These are phyloP conservation scores for Battus philenor DNA, from an alignment of 1,140 invertebrate genomes.

Conservation along the genomic window DNA sequence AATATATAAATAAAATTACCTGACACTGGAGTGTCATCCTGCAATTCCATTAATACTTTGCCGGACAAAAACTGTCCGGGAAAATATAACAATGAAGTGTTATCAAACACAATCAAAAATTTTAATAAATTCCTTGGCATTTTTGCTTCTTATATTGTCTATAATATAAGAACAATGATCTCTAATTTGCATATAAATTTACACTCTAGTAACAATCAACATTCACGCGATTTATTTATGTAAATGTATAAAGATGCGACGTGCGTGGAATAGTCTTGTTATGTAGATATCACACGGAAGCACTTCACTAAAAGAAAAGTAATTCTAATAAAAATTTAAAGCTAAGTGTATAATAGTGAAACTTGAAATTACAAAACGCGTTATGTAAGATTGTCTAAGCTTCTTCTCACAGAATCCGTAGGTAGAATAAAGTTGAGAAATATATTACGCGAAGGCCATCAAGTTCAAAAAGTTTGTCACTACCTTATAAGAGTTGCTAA, in stretches of 20 bases:
- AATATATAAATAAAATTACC: slow-evolving; percentile 66
- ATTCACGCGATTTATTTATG: not conserved
- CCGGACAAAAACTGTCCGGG: slow-evolving; percentile 94
- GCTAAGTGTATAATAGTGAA: not conserved
- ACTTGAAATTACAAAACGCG: slow-evolving; percentile 2
- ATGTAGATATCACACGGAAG: slow-evolving; percentile 9
- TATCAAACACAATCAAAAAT: slow-evolving; percentile 95
- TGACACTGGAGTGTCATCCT: slow-evolving; percentile 93
- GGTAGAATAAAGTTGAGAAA: slow-evolving; percentile 26
- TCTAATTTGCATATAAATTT: no score
- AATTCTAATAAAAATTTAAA: slow-evolving; percentile 5
- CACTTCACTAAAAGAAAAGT: slow-evolving; percentile 9
- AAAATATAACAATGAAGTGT: slow-evolving; percentile 94
- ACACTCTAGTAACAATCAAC: not conserved
- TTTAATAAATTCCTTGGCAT: slow-evolving; percentile 93
- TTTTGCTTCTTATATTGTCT: slow-evolving; percentile 35
- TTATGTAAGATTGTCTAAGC: slow-evolving; percentile 11
- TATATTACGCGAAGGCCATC: slow-evolving; percentile 22
- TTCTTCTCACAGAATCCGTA: slow-evolving; percentile 20
- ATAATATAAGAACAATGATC: not conserved
- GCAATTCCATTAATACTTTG: slow-evolving; percentile 92
- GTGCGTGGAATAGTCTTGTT: slow-evolving; percentile 1
- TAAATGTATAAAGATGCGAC: slow-evolving; percentile 1
- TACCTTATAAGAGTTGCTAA: no score
- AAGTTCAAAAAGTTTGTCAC: slow-evolving; percentile 18